phyloP scores from a whole-genome alignment of 2,888 invertebrate genomes.

The Lochmaea crataegi region DNA sequence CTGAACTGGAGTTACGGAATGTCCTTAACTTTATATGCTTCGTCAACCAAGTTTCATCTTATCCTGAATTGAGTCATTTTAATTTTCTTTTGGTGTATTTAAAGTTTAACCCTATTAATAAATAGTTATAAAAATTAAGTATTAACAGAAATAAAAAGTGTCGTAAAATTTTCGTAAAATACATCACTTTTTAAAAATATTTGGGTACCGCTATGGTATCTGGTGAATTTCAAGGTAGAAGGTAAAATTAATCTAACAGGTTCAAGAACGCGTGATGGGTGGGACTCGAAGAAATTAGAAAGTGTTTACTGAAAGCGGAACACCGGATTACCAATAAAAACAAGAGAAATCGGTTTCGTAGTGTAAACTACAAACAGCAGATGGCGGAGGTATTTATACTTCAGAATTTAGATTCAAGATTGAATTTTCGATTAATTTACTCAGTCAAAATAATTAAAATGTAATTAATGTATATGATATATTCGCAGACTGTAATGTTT shows the following conservation, averaged over 20 bases:
- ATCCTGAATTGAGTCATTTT: too few species aligned
- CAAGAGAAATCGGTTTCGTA: conserved; percentile 36
- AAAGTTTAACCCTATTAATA: too few species aligned
- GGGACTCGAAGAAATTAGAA: conserved; percentile 56
- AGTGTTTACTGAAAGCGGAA: conserved; percentile 59
- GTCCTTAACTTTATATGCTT: too few species aligned
- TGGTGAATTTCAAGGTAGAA: conserved; percentile 37
- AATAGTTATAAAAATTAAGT: too few species aligned
- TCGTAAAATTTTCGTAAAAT: too few species aligned
- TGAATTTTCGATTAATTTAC: neutral
- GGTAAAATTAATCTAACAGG: conserved; percentile 43
- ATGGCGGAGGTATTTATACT: conserved; percentile 17
- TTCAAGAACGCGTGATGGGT: conserved; percentile 46
- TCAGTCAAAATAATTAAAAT: neutral
- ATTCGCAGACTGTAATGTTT: neutral
- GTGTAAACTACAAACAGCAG: conserved; percentile 14
- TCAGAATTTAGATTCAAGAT: neutral
- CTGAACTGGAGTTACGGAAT: too few species aligned
- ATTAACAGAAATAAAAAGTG: too few species aligned
- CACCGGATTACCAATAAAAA: conserved; percentile 51
- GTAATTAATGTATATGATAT: neutral
- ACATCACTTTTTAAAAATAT: neutral
- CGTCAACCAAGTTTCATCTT: too few species aligned
- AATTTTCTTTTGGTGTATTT: too few species aligned
- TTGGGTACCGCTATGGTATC: neutral